Percentiles rank a stretch among this genome's conserved stretches.
These are phyloP conservation scores for Coelogynopora nodosa DNA, from an alignment of 2,888 invertebrate genomes.

Conservation along the genomic window DNA sequence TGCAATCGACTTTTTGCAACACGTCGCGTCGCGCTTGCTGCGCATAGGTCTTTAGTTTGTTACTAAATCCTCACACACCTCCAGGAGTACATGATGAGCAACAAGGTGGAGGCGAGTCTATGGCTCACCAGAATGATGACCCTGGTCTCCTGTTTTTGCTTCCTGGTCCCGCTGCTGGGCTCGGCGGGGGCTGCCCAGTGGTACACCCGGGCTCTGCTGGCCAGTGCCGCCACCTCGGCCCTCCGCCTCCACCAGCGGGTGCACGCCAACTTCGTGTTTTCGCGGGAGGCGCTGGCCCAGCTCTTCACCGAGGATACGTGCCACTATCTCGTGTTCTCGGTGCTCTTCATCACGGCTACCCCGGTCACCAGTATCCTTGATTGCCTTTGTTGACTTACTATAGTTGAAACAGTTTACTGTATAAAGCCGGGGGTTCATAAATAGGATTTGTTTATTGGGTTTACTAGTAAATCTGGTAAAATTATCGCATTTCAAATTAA, in stretches of 20 bases:
- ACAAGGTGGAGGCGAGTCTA: not conserved
- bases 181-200: constrained; percentile 1
- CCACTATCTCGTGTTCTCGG: constrained; percentile 89
- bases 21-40: too few relatives aligned
- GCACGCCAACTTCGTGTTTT: constrained; percentile 54
- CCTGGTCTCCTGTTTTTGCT: not conserved
- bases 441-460: too few relatives aligned
- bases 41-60: too few relatives aligned
- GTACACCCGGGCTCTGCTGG: constrained; percentile 73
- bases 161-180: not conserved
- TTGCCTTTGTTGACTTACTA: constrained; percentile 63
- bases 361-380: constrained; percentile 44
- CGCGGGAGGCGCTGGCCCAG: constrained; percentile 66
- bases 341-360: constrained; percentile 73
- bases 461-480: too few relatives aligned
- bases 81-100: not conserved
- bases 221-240: constrained; percentile 89
- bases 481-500: too few relatives aligned
- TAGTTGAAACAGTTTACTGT: too few relatives aligned
- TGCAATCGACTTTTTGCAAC: too few relatives aligned
- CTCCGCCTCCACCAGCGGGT: constrained; percentile 83
- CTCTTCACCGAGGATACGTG: constrained; percentile 78
- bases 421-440: too few relatives aligned
- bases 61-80: too few relatives aligned
- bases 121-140: not conserved